Percentiles rank a stretch among this genome's conserved stretches.
Evolutionary conservation across 2,113 vertebrate species (phyloP).

Genomic region (Rhombomys opimus): DNA sequence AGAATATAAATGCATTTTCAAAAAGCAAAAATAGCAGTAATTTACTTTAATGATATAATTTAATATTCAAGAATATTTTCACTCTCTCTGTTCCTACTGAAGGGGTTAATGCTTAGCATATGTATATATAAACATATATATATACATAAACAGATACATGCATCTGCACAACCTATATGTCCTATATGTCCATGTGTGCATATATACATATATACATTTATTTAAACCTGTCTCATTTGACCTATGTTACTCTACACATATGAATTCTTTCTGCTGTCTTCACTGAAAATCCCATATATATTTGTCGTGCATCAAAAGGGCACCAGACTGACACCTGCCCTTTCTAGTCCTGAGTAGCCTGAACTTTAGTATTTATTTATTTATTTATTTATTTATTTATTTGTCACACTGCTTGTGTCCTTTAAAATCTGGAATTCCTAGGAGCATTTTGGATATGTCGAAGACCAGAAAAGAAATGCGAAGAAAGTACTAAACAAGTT

Average conservation of each 20-base stretch:
- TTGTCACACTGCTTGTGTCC: neutral
- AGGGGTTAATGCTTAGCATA: neutral
- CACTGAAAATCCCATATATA: neutral
- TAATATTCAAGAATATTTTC: neutral
- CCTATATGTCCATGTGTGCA: too few species aligned
- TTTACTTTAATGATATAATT: neutral
- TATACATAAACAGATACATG: neutral
- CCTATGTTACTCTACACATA: neutral
- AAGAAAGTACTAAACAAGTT: neutral
- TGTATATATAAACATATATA: neutral
- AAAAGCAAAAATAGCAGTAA: neutral
- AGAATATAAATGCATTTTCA: neutral
- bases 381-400: neutral
- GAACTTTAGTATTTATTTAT: neutral
- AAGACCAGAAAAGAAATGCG: neutral
- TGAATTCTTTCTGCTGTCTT: neutral
- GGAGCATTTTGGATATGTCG: neutral
- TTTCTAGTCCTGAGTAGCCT: neutral
- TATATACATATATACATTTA: neutral
- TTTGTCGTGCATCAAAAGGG: neutral
- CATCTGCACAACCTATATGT: neutral
- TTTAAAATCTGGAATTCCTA: neutral
- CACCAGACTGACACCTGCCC: fast-evolving
- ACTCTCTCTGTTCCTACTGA: neutral
- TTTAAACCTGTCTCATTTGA: neutral